A percentile compares a stretch with the other conserved stretches of the same genome.
Conservation (phyloP, 2,888 invertebrate genomes). For the Rhamphomyia laevipes region DNA sequence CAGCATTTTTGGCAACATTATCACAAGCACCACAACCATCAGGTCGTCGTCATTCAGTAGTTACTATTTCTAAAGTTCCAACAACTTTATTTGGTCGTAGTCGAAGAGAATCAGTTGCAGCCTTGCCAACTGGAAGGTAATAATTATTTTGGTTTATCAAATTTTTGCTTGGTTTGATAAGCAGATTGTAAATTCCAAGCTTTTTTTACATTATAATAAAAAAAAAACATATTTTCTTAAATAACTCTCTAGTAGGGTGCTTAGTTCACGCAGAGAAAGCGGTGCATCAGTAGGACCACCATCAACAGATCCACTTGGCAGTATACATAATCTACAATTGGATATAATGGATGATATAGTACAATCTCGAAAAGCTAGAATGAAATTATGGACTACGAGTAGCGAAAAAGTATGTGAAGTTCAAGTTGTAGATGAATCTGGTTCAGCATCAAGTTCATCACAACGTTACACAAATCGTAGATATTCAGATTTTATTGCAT, state of each 20-base stretch:
- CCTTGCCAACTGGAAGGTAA: slow-evolving; percentile 49
- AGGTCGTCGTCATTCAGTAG: slow-evolving; percentile 73
- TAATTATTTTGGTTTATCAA: slow-evolving; percentile 26
- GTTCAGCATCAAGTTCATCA: slow-evolving; percentile 38
- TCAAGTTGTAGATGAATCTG: slow-evolving; percentile 60
- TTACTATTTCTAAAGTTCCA: slow-evolving; percentile 74
- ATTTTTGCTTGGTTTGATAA: background rate
- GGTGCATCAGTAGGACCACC: slow-evolving; percentile 49
- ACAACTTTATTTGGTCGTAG: slow-evolving; percentile 63
- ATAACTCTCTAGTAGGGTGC: slow-evolving; percentile 7
- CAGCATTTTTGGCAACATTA: slow-evolving; percentile 71
- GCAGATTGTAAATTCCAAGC: background rate
- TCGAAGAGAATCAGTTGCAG: slow-evolving; percentile 70
- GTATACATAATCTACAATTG: slow-evolving; percentile 70
- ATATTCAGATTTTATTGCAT: slow-evolving; percentile 57
- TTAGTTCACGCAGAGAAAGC: slow-evolving; percentile 31
- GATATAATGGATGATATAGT: slow-evolving; percentile 86
- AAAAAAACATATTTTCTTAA: too few species aligned
- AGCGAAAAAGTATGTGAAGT: slow-evolving; percentile 72
- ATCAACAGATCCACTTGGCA: slow-evolving; percentile 59
- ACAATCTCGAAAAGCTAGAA: slow-evolving; percentile 66
- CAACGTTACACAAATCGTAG: slow-evolving; percentile 52
- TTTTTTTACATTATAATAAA: background rate
- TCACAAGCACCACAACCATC: slow-evolving; percentile 62
- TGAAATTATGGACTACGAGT: slow-evolving; percentile 76